Evolutionary conservation across 2,888 invertebrate genomes (phyloP).

Genomic region (Drosophila kokeensis): DNA sequence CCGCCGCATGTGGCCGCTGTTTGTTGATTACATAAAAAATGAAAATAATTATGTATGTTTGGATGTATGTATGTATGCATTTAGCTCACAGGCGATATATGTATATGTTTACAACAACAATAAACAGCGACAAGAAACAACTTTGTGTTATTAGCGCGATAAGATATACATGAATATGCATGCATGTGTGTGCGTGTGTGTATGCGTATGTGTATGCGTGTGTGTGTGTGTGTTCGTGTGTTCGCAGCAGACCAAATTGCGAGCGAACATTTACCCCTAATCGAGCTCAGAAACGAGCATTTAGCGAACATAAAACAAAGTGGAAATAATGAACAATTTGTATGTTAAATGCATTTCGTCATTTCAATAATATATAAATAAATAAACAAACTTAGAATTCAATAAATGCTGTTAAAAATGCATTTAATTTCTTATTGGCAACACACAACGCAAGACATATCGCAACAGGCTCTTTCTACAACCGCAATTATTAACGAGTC

Average conservation of each 20-base stretch:
- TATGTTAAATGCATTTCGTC: neutral
- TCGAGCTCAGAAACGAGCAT: neutral
- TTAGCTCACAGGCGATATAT: slow-evolving; percentile 28
- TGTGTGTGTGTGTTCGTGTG: slow-evolving; percentile 9
- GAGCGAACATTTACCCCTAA: slow-evolving; percentile 12
- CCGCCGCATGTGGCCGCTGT: slow-evolving; percentile 64
- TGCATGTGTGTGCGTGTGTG: slow-evolving; percentile 1
- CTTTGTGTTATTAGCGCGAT: slow-evolving; percentile 48
- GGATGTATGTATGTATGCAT: slow-evolving; percentile 35
- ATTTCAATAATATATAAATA: neutral
- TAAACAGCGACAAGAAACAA: slow-evolving; percentile 32
- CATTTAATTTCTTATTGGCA: neutral
- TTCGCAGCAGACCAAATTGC: slow-evolving; percentile 14
- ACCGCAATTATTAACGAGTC: slow-evolving; percentile 3
- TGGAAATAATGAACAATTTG: neutral
- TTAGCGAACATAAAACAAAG: neutral
- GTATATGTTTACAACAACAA: slow-evolving; percentile 26
- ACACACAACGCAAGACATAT: slow-evolving; percentile 2
- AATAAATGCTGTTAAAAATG: neutral
- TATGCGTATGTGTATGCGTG: slow-evolving; percentile 5
- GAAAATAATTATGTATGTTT: slow-evolving; percentile 59
- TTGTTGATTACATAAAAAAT: slow-evolving; percentile 79
- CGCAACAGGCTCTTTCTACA: slow-evolving; percentile 4
- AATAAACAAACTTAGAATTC: neutral
- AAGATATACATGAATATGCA: slow-evolving; percentile 41